phyloP scores from a whole-genome alignment of 2,888 invertebrate genomes.

The Chamaedrilus cognettii region DNA sequence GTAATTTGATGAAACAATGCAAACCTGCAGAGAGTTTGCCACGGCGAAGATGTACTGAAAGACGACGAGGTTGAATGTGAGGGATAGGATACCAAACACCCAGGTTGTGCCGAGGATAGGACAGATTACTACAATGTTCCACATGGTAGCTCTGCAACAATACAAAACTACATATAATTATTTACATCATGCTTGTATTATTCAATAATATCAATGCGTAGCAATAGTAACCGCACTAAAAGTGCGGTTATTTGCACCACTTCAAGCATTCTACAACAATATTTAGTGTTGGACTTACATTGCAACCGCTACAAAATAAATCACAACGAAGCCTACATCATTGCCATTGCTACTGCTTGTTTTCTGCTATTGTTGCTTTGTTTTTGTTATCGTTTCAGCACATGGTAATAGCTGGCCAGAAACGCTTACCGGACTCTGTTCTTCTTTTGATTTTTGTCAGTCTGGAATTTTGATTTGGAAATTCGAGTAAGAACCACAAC shows the following conservation, averaged over 20 bases:
- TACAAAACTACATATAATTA: too few relatives aligned
- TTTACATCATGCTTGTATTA: too few relatives aligned
- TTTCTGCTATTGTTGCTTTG: too few relatives aligned
- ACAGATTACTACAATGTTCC: constrained; percentile 37
- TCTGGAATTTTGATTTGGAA: constrained; percentile 7
- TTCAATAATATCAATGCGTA: too few relatives aligned
- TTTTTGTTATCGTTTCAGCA: too few relatives aligned
- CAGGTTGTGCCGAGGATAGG: constrained; percentile 37
- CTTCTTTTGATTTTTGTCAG: constrained; percentile 19
- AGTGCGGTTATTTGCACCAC: neutral
- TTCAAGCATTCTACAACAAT: too few relatives aligned
- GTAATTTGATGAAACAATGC: too few relatives aligned
- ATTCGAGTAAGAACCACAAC: constrained; percentile 14
- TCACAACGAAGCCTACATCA: neutral
- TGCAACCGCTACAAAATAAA: neutral
- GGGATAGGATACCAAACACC: constrained; percentile 35
- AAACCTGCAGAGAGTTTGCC: constrained; percentile 35
- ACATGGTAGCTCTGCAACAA: constrained; percentile 26
- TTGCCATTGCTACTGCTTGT: too few relatives aligned
- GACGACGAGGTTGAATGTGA: constrained; percentile 24
- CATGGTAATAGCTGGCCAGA: too few relatives aligned
- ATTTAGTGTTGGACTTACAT: neutral
- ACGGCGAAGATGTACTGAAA: constrained; percentile 38
- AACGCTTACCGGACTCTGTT: constrained; percentile 16
- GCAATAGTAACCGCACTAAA: too few relatives aligned